These are phyloP conservation scores for Barypeithes pellucidus DNA, from an alignment of 2,888 invertebrate genomes.

Conservation along the genomic window DNA sequence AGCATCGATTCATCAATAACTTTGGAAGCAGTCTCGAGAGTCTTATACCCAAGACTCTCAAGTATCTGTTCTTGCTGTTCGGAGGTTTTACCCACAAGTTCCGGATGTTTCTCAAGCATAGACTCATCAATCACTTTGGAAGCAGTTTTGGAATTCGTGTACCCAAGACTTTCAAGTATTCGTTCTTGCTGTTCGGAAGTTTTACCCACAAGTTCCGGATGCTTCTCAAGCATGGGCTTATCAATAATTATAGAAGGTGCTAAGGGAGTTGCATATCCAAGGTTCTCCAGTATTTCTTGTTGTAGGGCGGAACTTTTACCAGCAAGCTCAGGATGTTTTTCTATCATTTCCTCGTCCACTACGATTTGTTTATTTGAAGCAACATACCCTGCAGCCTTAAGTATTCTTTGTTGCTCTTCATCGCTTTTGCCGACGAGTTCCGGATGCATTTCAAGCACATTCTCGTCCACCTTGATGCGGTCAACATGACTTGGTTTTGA, in stretches of 20 bases:
- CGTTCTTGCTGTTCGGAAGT: neutral
- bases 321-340: conserved; percentile 12
- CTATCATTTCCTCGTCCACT: neutral
- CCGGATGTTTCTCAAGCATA: conserved; percentile 33
- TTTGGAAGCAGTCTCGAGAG: neutral
- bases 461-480: neutral
- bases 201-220: conserved; percentile 38
- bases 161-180: conserved; percentile 15
- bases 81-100: conserved; percentile 27
- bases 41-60: conserved; percentile 17
- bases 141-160: neutral
- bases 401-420: neutral
- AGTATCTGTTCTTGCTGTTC: conserved; percentile 9
- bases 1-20: conserved; percentile 4
- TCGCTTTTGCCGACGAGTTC: neutral
- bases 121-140: neutral
- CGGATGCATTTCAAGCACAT: conserved; percentile 10
- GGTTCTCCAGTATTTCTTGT: neutral
- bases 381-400: neutral
- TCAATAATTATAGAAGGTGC: neutral
- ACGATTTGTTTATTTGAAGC: neutral
- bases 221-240: conserved; percentile 24
- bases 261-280: neutral
- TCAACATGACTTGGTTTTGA: neutral
- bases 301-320: neutral